Percentiles rank a stretch among this genome's conserved stretches.
phyloP scores from a whole-genome alignment of 2,797 vertebrate species.

The Bucorvus abyssinicus region DNA sequence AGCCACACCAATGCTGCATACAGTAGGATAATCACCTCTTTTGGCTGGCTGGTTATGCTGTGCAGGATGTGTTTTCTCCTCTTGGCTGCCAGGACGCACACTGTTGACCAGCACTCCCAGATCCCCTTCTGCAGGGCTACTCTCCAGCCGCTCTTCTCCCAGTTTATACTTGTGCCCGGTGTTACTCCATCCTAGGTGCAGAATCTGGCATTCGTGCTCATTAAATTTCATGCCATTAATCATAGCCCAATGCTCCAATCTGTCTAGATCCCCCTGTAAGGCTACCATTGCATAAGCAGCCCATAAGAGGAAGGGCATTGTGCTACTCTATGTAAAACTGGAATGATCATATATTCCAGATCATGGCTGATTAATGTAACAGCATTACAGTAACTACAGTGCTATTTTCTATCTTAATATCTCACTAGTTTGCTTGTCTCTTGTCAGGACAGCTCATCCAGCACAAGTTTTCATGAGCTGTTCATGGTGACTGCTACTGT shows the following conservation, averaged over 20 bases:
- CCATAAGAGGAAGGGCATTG: not conserved
- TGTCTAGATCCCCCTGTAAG: not conserved
- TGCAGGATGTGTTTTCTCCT: not conserved
- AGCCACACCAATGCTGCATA: not conserved
- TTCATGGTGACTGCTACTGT: not conserved
- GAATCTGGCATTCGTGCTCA: not conserved
- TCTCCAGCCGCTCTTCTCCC: too few relatives aligned
- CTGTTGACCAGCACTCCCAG: too few relatives aligned
- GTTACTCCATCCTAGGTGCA: not conserved
- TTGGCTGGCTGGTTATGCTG: accelerated
- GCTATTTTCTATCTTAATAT: not conserved
- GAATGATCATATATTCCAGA: not conserved
- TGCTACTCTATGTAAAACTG: not conserved
- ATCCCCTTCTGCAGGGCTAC: too few relatives aligned
- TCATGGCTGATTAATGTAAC: not conserved
- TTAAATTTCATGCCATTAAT: not conserved
- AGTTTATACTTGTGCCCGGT: too few relatives aligned
- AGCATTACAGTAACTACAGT: not conserved
- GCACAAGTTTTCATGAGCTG: not conserved
- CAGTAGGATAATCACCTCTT: accelerated
- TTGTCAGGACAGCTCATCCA: not conserved
- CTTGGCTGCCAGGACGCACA: not conserved
- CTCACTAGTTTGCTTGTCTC: not conserved
- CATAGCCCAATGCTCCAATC: not conserved
- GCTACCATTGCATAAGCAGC: not conserved